Percentiles rank a stretch among this genome's conserved stretches.
Evolutionary conservation across 2,113 vertebrate species (phyloP).

Genomic region (Sigmodon hispidus): DNA sequence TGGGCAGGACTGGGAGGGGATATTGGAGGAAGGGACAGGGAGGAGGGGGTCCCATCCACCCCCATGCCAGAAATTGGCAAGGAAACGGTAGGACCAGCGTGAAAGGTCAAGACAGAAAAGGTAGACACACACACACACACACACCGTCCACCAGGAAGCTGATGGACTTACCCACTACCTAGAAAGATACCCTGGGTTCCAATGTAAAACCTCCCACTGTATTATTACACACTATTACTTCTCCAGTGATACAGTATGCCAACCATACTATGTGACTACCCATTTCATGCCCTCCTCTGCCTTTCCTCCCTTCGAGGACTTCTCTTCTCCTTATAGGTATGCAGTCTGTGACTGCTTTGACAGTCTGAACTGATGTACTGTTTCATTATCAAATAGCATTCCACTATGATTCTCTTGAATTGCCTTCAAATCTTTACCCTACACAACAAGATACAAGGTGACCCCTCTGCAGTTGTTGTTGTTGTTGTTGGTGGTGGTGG

Average conservation of each 20-base stretch:
- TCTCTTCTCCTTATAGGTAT: neutral
- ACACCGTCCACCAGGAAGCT: neutral
- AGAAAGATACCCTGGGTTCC: neutral
- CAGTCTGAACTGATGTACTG: neutral
- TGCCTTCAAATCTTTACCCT: neutral
- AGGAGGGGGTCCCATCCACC: neutral
- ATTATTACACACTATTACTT: neutral
- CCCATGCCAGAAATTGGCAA: neutral
- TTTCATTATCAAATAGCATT: neutral
- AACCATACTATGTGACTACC: neutral
- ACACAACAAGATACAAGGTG: conserved; percentile 20
- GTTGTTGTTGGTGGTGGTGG: no score
- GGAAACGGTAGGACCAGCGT: neutral
- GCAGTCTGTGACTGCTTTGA: neutral
- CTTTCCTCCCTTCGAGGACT: neutral
- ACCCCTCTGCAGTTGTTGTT: neutral
- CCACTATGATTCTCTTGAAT: conserved; percentile 7
- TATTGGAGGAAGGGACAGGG: no score
- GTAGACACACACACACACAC: no score
- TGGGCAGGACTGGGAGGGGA: no score
- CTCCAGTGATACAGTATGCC: neutral
- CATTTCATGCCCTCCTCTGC: neutral
- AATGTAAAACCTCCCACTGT: neutral
- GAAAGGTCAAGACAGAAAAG: neutral
- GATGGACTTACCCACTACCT: neutral